Evolutionary conservation across 2,113 vertebrate species (phyloP).

Genomic region (Oenanthe oenanthe): DNA sequence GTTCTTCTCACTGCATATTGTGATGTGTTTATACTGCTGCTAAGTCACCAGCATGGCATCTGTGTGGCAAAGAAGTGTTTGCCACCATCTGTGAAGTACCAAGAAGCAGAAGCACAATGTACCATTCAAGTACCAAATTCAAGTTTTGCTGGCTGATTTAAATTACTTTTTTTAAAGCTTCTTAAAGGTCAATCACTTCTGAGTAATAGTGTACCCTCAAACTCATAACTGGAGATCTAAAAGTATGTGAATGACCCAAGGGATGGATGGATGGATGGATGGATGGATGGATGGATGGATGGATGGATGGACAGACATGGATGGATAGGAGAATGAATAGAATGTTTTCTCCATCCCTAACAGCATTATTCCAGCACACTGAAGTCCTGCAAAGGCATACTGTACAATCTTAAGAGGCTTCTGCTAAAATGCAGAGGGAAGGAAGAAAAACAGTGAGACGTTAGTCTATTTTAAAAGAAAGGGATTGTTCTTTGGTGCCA

Average conservation of each 20-base stretch:
- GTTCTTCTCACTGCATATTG: background rate
- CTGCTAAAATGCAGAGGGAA: background rate
- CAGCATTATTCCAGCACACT: background rate
- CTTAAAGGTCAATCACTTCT: background rate
- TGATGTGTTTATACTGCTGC: fast-evolving
- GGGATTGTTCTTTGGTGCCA: background rate
- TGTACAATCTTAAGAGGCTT: background rate
- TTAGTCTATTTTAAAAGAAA: background rate
- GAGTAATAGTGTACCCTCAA: background rate
- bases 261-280: background rate
- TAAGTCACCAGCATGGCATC: background rate
- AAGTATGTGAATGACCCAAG: background rate
- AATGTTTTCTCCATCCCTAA: background rate
- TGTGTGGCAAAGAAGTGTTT: background rate
- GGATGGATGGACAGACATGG: too few relatives aligned
- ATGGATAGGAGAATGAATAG: background rate
- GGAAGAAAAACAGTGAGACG: background rate
- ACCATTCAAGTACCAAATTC: background rate
- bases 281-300: too few relatives aligned
- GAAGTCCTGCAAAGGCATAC: background rate
- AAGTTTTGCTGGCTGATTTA: background rate
- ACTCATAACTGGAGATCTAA: background rate
- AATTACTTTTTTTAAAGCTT: background rate
- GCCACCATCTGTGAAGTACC: fast-evolving
- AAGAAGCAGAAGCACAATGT: background rate